phyloP scores from a whole-genome alignment of 2,888 invertebrate species.

The Melangyna quadrimaculata region DNA sequence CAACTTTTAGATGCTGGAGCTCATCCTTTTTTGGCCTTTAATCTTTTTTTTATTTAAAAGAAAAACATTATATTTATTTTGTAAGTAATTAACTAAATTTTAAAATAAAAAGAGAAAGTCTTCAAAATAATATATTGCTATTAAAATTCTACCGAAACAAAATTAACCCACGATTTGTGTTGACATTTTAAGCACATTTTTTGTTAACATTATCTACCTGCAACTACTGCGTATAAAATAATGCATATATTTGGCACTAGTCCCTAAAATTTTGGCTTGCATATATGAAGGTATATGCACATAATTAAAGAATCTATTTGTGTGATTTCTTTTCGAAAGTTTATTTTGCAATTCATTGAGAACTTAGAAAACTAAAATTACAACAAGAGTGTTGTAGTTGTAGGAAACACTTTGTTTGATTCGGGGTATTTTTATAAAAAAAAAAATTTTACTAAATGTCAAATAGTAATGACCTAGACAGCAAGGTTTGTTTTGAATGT shows the following conservation, averaged over 20 bases:
- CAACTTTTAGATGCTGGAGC: too few relatives aligned
- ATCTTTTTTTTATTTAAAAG: too few relatives aligned
- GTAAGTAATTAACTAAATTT: too few relatives aligned
- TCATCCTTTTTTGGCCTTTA: too few relatives aligned
- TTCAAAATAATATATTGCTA: neutral
- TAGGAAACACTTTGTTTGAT: neutral
- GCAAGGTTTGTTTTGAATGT: slow-evolving; percentile 33
- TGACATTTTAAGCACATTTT: neutral
- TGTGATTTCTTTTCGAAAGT: neutral
- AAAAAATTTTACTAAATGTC: slow-evolving; percentile 30
- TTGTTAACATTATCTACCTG: slow-evolving; percentile 3
- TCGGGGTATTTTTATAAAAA: neutral
- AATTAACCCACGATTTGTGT: neutral
- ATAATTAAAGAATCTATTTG: neutral
- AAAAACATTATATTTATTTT: too few relatives aligned
- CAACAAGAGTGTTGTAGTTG: neutral
- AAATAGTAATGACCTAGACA: slow-evolving; percentile 33
- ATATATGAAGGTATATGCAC: too few relatives aligned
- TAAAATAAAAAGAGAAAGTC: neutral
- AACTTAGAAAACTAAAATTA: neutral
- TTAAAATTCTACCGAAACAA: neutral
- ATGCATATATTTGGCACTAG: neutral
- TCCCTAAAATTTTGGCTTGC: neutral
- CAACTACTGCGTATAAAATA: neutral
- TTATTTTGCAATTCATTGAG: slow-evolving; percentile 28